Conservation (phyloP, 2,888 invertebrate genomes). For the Epinotia nisella region DNA sequence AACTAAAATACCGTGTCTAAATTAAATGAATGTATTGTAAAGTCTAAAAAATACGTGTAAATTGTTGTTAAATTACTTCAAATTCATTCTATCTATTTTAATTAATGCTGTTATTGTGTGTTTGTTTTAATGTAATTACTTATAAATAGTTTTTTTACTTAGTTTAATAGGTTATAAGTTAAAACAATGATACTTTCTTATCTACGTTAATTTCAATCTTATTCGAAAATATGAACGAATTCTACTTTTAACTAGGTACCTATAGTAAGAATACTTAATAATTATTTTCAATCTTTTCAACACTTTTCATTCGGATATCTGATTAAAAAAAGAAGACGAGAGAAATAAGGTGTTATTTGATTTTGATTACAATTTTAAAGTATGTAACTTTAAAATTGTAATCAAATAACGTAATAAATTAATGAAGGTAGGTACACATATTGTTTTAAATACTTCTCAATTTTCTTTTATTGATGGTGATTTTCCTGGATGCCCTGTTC, state of each 20-base stretch:
- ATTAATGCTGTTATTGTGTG: not conserved
- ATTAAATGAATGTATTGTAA: conserved; percentile 42
- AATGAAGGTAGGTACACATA: not conserved
- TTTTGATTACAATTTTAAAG: not conserved
- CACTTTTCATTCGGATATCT: not conserved
- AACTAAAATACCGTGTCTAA: conserved; percentile 53
- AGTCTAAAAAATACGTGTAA: conserved; percentile 38
- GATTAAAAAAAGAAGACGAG: not conserved
- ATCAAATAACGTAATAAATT: no score
- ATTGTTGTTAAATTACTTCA: conserved; percentile 43
- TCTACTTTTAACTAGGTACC: not conserved
- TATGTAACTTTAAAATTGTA: no score
- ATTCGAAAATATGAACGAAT: not conserved
- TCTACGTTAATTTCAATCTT: not conserved
- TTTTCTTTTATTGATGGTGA: no score
- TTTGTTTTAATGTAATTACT: conserved; percentile 16
- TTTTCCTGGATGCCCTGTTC: no score
- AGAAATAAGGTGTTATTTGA: not conserved
- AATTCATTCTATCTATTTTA: conserved; percentile 6
- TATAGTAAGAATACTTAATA: not conserved
- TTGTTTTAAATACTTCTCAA: no score
- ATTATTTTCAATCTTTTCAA: no score
- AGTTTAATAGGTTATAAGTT: not conserved
- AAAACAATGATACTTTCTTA: not conserved
- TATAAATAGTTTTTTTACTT: conserved; percentile 1